These are phyloP conservation scores for Drosophila persimilis DNA, from an alignment of 1,140 invertebrate species.

Conservation along the genomic window DNA sequence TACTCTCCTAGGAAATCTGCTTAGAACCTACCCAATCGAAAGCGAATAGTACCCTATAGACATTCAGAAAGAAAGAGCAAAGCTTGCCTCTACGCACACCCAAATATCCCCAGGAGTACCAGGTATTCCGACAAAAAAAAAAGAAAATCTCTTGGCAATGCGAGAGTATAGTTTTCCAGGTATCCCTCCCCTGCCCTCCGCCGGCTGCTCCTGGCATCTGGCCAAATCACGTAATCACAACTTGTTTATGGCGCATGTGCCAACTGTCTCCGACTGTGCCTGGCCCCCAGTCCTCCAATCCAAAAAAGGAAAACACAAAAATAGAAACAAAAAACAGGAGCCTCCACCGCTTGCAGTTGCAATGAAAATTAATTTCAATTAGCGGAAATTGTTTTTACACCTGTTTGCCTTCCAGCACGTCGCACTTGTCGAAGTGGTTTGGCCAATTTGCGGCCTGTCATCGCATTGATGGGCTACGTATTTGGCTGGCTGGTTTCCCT, in stretches of 20 bases:
- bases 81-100: too few species aligned
- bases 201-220: slow-evolving; percentile 56
- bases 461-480: slow-evolving; percentile 30
- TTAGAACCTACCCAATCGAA: too few species aligned
- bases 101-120: too few species aligned
- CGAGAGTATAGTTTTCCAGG: slow-evolving; percentile 7
- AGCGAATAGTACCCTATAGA: too few species aligned
- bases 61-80: too few species aligned
- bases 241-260: slow-evolving; percentile 79
- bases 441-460: slow-evolving; percentile 54
- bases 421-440: slow-evolving; percentile 32
- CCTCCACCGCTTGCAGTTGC: slow-evolving; percentile 23
- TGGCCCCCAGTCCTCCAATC: background rate
- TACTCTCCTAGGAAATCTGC: too few species aligned
- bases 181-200: slow-evolving; percentile 1
- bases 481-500: background rate
- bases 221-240: slow-evolving; percentile 79
- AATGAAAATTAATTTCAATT: slow-evolving; percentile 76
- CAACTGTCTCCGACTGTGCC: slow-evolving; percentile 47
- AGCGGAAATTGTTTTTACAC: slow-evolving; percentile 69
- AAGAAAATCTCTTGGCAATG: slow-evolving; percentile 19
- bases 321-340: background rate
- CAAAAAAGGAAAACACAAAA: slow-evolving; percentile 11
- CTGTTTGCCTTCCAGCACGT: slow-evolving; percentile 49
- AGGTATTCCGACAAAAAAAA: background rate